Conservation (phyloP, 2,888 invertebrate genomes). For the Copidosoma aretas region DNA sequence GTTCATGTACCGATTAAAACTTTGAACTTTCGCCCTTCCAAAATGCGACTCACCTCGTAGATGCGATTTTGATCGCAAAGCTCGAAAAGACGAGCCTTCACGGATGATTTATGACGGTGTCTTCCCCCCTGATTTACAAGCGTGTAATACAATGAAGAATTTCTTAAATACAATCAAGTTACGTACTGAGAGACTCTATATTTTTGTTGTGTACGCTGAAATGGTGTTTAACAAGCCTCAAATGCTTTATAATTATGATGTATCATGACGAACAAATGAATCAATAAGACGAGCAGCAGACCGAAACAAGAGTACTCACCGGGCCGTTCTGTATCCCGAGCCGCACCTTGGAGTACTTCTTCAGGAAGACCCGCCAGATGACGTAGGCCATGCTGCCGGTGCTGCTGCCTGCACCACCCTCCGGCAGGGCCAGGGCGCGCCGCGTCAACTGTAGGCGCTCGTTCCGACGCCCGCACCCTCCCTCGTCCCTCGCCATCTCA, state of each 20-base stretch:
- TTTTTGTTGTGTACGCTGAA: no score
- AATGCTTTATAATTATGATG: no score
- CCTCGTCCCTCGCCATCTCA: neutral
- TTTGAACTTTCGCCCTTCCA: neutral
- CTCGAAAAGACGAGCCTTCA: no score
- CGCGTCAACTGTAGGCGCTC: constrained; percentile 7
- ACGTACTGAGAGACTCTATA: no score
- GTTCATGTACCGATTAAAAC: neutral
- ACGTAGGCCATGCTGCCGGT: constrained; percentile 67
- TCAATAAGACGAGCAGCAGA: no score
- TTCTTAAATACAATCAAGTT: no score
- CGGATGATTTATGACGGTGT: no score
- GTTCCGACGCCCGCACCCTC: neutral
- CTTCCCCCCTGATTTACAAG: no score
- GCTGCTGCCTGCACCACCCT: neutral
- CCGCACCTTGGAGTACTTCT: constrained; percentile 68
- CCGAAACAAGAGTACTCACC: no score
- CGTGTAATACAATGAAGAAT: no score
- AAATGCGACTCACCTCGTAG: neutral
- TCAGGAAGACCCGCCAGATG: constrained; percentile 69
- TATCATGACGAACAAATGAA: no score
- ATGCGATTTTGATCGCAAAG: neutral
- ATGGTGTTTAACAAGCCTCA: no score
- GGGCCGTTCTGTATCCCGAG: constrained; percentile 63
- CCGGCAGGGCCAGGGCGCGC: neutral